Conservation (phyloP, 1,140 invertebrate species). For the Adoxophyes honmai region DNA sequence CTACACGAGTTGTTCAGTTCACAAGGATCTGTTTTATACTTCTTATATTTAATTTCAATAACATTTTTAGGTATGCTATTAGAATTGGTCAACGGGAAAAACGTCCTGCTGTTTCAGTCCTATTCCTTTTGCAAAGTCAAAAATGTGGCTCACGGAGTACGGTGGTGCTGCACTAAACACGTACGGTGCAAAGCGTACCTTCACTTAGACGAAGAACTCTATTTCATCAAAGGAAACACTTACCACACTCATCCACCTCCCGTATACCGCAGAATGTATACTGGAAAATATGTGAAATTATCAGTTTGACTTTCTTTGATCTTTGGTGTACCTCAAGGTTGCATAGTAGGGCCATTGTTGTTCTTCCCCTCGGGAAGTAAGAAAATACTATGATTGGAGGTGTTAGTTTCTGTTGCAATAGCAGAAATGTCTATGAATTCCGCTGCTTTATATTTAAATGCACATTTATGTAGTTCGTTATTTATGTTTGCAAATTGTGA, state of each 20-base stretch:
- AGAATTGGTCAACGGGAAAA: slow-evolving; percentile 19
- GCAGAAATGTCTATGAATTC: too few species aligned
- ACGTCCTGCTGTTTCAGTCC: slow-evolving; percentile 26
- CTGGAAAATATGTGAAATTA: not conserved
- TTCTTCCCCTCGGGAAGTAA: too few species aligned
- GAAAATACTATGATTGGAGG: too few species aligned
- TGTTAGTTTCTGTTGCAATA: too few species aligned
- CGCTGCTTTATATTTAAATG: too few species aligned
- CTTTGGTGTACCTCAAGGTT: too few species aligned
- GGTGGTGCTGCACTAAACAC: slow-evolving; percentile 36
- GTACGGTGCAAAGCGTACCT: slow-evolving; percentile 31
- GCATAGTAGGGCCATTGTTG: too few species aligned
- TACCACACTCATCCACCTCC: not conserved
- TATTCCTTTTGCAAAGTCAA: slow-evolving; percentile 37
- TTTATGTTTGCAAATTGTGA: too few species aligned
- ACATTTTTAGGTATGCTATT: not conserved
- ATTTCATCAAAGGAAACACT: not conserved
- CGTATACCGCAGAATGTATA: not conserved
- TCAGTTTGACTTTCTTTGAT: too few species aligned
- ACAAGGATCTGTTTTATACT: not conserved
- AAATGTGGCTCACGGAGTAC: slow-evolving; percentile 14
- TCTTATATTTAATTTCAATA: not conserved
- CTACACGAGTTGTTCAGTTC: too few species aligned
- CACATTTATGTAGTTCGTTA: too few species aligned
- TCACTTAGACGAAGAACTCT: not conserved